Conservation (phyloP, 2,888 invertebrate species). For the Prionchulus punctatus region DNA sequence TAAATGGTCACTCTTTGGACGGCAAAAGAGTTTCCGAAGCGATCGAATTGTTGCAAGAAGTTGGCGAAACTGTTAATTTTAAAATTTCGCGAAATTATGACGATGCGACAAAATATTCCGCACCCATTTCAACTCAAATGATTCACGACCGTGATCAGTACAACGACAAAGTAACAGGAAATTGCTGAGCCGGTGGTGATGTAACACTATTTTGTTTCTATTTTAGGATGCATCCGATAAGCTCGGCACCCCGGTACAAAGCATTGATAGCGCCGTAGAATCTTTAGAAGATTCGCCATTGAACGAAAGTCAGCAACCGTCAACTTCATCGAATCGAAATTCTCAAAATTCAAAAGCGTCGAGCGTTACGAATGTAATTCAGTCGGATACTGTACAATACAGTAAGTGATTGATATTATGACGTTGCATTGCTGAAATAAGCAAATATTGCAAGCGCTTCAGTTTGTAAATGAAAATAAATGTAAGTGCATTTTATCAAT, state of each 20-base stretch:
- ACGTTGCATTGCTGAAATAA: too few relatives aligned
- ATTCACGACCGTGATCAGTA: not conserved
- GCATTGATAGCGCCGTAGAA: constrained; percentile 70
- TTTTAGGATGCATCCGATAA: constrained; percentile 9
- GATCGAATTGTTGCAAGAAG: constrained; percentile 58
- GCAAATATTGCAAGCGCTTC: too few relatives aligned
- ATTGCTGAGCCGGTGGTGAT: not conserved
- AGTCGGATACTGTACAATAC: not conserved
- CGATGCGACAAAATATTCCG: not conserved
- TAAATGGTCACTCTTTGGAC: constrained; percentile 64
- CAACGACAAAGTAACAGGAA: too few relatives aligned
- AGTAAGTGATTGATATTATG: not conserved
- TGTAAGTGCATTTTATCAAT: too few relatives aligned
- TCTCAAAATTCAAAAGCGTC: constrained; percentile 9
- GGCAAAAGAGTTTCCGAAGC: constrained; percentile 67
- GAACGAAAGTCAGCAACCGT: not conserved
- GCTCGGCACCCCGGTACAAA: constrained; percentile 39
- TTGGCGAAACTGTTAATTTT: constrained; percentile 57
- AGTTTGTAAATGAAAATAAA: too few relatives aligned
- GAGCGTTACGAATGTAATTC: not conserved
- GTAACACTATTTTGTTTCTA: not conserved
- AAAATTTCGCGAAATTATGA: constrained; percentile 41
- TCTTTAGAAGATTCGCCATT: constrained; percentile 51
- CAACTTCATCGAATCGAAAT: constrained; percentile 6
- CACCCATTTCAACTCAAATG: not conserved